Conservation (phyloP, 2,113 vertebrate species). For the Oenanthe oenanthe region DNA sequence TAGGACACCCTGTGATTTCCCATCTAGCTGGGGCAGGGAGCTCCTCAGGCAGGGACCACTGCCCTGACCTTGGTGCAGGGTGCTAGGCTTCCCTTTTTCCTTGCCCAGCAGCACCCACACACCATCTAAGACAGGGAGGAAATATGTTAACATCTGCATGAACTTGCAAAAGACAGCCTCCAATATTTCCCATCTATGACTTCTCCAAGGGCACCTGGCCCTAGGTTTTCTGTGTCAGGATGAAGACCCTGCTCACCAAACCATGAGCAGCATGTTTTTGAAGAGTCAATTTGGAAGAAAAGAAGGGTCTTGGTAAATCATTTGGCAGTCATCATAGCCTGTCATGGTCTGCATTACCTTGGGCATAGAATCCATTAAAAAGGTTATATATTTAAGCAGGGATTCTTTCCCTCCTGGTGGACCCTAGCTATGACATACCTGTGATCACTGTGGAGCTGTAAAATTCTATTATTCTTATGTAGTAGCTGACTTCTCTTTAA, state of each 20-base stretch:
- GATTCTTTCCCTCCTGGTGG: background rate
- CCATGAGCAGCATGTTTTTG: background rate
- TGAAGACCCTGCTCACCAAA: background rate
- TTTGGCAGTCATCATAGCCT: accelerated
- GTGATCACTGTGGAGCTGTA: background rate
- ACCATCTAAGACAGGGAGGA: accelerated
- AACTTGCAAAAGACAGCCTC: background rate
- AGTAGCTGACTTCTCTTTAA: background rate
- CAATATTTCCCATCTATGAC: background rate
- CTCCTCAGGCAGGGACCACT: background rate
- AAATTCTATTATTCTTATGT: background rate
- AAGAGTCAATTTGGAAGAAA: background rate
- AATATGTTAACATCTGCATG: accelerated
- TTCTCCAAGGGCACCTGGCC: background rate
- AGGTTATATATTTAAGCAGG: background rate
- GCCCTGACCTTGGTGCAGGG: background rate
- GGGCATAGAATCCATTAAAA: background rate
- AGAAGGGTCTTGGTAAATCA: background rate
- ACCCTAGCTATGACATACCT: background rate
- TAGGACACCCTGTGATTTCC: background rate
- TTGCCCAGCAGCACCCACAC: background rate
- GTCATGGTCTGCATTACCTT: accelerated
- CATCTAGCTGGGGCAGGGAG: background rate
- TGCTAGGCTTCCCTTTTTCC: background rate
- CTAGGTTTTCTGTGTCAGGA: background rate